Percentiles rank a stretch among this genome's conserved stretches.
Conservation (phyloP, 1,140 invertebrate genomes). For the Hesperophylax magnus region DNA sequence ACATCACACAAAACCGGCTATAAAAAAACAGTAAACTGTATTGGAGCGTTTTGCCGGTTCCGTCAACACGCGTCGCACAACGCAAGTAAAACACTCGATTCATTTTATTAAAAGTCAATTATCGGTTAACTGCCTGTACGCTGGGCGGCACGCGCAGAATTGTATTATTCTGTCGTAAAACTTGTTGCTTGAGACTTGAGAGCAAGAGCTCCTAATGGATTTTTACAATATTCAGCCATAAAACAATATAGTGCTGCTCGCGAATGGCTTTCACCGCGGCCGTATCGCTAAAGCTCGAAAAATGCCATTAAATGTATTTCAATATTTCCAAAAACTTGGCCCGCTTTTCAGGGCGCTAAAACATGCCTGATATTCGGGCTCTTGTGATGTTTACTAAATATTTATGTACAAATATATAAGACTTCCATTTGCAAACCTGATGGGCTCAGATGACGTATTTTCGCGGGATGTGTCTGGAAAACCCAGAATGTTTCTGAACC, state of each 20-base stretch:
- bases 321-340: slow-evolving; percentile 4
- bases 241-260: slow-evolving; percentile 7
- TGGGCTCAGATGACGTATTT: background rate
- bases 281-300: slow-evolving; percentile 26
- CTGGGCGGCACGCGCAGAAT: background rate
- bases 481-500: no score
- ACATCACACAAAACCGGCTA: background rate
- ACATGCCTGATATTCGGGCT: background rate
- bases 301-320: slow-evolving; percentile 23
- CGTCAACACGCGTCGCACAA: background rate
- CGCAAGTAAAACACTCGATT: background rate
- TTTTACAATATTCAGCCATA: slow-evolving; percentile 24
- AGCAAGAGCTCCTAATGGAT: slow-evolving; percentile 27
- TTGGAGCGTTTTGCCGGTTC: no score
- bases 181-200: slow-evolving; percentile 8
- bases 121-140: background rate
- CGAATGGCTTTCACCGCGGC: slow-evolving; percentile 5
- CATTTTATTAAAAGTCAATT: background rate
- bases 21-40: background rate
- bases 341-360: background rate
- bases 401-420: background rate
- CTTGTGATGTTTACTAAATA: slow-evolving; percentile 10
- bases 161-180: background rate
- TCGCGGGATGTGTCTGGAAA: no score
- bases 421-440: background rate